These are phyloP conservation scores for Melospiza georgiana DNA, from an alignment of 2,113 vertebrate species.

Conservation along the genomic window DNA sequence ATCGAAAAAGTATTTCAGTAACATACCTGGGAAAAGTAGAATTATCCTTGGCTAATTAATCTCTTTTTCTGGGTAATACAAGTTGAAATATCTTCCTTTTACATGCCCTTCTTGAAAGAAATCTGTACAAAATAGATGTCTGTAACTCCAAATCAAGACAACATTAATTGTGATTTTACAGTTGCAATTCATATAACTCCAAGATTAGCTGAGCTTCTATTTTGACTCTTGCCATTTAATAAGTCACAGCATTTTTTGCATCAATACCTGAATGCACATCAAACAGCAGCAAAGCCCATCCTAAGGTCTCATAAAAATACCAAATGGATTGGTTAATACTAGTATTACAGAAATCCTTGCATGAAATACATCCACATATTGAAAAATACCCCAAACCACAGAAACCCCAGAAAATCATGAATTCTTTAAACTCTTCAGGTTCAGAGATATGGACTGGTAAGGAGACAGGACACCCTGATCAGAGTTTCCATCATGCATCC, in stretches of 20 bases:
- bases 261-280: neutral
- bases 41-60: neutral
- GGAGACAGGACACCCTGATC: fast-evolving
- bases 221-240: neutral
- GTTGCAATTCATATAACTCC: neutral
- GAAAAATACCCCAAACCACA: fast-evolving
- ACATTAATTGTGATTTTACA: neutral
- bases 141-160: neutral
- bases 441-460: neutral
- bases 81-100: neutral
- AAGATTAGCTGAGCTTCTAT: neutral
- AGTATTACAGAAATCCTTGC: neutral
- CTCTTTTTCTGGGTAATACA: neutral
- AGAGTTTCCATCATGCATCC: neutral
- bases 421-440: neutral
- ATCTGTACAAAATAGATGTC: neutral
- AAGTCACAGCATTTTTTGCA: neutral
- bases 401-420: neutral
- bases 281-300: neutral
- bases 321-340: neutral
- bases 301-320: neutral
- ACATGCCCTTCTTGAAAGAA: neutral
- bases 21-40: neutral
- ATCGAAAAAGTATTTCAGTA: neutral
- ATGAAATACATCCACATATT: neutral